These are phyloP conservation scores for Campylomormyrus tamandua DNA, from an alignment of 2,113 vertebrate species.

Conservation along the genomic window DNA sequence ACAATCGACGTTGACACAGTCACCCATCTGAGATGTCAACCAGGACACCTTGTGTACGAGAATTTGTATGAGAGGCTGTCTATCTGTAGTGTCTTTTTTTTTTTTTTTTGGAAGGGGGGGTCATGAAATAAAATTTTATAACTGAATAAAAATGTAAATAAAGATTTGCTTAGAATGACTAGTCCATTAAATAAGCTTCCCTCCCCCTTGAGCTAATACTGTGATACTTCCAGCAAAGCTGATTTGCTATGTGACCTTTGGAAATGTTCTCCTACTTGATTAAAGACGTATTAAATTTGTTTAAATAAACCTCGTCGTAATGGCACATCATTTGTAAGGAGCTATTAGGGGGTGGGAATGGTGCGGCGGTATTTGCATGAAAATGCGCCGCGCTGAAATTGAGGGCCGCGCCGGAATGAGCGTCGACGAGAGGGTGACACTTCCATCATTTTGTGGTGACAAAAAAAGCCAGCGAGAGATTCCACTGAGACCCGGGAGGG, in stretches of 20 bases:
- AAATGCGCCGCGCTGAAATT: slow-evolving; percentile 84
- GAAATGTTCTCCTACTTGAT: slow-evolving; percentile 97
- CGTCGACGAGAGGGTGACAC: slow-evolving; percentile 76
- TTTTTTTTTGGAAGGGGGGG: slow-evolving; percentile 41
- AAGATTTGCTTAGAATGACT: slow-evolving; percentile 99
- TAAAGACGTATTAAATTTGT: slow-evolving; percentile 99
- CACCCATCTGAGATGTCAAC: slow-evolving; percentile 65
- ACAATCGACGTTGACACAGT: slow-evolving; percentile 26
- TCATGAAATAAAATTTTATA: slow-evolving; percentile 98
- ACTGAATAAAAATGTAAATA: slow-evolving; percentile 99
- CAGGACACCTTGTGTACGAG: slow-evolving; percentile 60
- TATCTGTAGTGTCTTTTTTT: slow-evolving; percentile 41
- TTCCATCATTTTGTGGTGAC: slow-evolving; percentile 75
- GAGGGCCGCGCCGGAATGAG: slow-evolving; percentile 83
- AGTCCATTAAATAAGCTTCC: slow-evolving; percentile 93
- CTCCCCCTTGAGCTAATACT: slow-evolving; percentile 86
- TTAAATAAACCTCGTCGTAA: slow-evolving; percentile 99
- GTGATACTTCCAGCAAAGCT: slow-evolving; percentile 78
- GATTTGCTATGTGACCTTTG: slow-evolving; percentile 99
- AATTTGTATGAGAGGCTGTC: slow-evolving; percentile 68
- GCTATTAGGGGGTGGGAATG: slow-evolving; percentile 96
- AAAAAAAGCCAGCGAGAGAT: slow-evolving; percentile 73
- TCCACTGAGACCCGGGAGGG: slow-evolving; percentile 45
- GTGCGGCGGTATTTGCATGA: slow-evolving; percentile 93
- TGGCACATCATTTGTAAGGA: slow-evolving; percentile 99